Conservation (phyloP, 92 coral and sea anemone genomes). For the Palythoa caribaeorum region DNA sequence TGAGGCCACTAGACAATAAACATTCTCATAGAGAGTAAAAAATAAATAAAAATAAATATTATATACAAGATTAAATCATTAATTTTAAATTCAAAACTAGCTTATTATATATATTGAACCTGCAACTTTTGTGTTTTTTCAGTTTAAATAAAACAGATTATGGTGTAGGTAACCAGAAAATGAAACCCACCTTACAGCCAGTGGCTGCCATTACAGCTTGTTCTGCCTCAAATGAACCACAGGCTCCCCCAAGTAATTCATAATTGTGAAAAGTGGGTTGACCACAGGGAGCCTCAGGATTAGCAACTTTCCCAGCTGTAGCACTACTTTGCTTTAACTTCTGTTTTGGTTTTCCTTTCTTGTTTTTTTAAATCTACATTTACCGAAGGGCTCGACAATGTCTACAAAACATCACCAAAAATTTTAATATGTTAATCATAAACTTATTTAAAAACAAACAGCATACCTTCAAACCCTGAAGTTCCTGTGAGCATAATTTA, state of each 20-base stretch:
- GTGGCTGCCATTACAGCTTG: constrained; percentile 76
- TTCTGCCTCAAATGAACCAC: constrained; percentile 43
- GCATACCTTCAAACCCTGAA: no score
- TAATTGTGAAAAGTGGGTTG: background rate
- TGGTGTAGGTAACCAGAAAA: no score
- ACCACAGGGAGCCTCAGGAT: background rate
- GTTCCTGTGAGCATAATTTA: no score
- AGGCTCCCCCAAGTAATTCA: background rate
- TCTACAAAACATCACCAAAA: background rate
- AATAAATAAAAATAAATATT: no score
- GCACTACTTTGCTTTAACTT: constrained; percentile 28
- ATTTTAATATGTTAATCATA: background rate
- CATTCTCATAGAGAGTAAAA: no score
- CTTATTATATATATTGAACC: no score
- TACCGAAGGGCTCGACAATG: background rate
- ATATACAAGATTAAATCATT: no score
- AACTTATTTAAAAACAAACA: no score
- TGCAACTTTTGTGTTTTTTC: no score
- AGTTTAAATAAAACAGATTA: no score
- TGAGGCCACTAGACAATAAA: no score
- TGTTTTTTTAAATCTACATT: constrained; percentile 30
- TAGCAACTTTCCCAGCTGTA: background rate
- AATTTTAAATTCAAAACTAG: no score
- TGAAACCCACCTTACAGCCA: constrained; percentile 70
- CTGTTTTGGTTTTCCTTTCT: constrained; percentile 47